Base-by-base conservation (phyloP, 2,888 invertebrate species). In the Cenopis cana region DNA sequence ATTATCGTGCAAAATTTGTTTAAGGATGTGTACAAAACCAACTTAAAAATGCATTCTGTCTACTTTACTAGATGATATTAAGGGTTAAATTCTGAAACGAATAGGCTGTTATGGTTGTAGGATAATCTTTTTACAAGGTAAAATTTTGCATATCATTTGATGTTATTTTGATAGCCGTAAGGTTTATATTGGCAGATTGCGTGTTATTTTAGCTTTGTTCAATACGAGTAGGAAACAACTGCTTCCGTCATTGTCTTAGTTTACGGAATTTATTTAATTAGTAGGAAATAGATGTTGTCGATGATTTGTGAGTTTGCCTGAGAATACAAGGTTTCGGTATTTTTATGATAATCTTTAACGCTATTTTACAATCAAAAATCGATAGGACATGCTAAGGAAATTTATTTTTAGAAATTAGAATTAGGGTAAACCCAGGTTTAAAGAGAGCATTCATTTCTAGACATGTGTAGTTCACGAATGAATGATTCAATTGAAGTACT, bases 191-290 rank as follows among this genome's bases (percentile, higher is more conserved):
- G 29, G 36, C 6, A 59, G 11, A 29, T 73, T 65, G 62, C 57
- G 50, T 52, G 65, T 11, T 41, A 49, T 36, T 60, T 41, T 46
- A 60, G 33, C 4, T 33, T 66, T 66, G 24, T 20, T 66, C 12
- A 68, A 46, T 10, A 12, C 41, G 56, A 68, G 69, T 52, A 66
- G 74, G 71, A 74, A 72, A 69, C 65, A 17, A 60, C 38, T 38
- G 46, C 69, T 74, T 73, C 74, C 74, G 73, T 69, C 67, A 72
- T 73, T 73, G 69, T 73, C 69, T 69, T 65, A 41, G 59, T 72
- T 66, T 73, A 66, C 60, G 69, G 69, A 38, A 50, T 72, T 64
- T 68, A 61, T 62, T 64, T 62, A 64, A 69, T 69, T 72, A 54
- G 61, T 41, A 65, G 69, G 73, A 73, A 73, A 69, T 69, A 66